Evolutionary conservation across 2,888 invertebrate species (phyloP), one percentile per base, ranked within the genome.

Genomic region (Drosophila quinaria): DNA sequence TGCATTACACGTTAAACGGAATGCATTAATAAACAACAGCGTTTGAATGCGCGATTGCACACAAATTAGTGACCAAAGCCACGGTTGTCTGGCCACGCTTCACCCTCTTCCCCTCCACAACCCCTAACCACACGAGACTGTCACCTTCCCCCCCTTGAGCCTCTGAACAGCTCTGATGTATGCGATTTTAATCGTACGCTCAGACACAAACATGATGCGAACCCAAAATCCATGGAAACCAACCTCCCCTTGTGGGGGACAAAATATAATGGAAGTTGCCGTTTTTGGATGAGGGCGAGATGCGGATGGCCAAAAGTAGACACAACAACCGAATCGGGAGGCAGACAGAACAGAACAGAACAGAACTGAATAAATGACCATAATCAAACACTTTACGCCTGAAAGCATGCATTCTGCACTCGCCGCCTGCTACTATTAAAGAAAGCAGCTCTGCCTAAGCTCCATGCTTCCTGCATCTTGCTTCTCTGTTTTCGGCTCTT

Each of bases 351-450:
- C 22, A 1, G 74, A 58, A 25, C 22, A 1, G 22, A 22, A 22
- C 22, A 22, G 25, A 25, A 59, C 70, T 62, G 80, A 90, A 90
- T 86, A 87, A 90, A 90, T 84, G 90, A 74, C 81, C 76, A 86
- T 83, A 90, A 89, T 90, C 90, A 91, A 91, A 90, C 89, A 89
- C 90, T 91, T 90, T 86, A 89, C 90, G 80, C 84, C 85, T 89
- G 86, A 91, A 74, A 89, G 90, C 79, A 72, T 84, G 33, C 59
- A 35, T 50, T 44, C 42, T 52, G 25, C 29, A 29, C 8, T 29
- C 29, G 29, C 29, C 29, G 8, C 60, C 47, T 11, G 44, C 29
- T 50, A 46, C 29, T 50, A 46, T 25, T 51, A 51, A 80, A 82
- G 73, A 77, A 74, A 67, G 55, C 70, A 49, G 50, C 49, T 56